Percentiles rank a stretch among this genome's conserved stretches.
phyloP scores from a whole-genome alignment of 2,113 vertebrate genomes.

The Polyodon spathula region DNA sequence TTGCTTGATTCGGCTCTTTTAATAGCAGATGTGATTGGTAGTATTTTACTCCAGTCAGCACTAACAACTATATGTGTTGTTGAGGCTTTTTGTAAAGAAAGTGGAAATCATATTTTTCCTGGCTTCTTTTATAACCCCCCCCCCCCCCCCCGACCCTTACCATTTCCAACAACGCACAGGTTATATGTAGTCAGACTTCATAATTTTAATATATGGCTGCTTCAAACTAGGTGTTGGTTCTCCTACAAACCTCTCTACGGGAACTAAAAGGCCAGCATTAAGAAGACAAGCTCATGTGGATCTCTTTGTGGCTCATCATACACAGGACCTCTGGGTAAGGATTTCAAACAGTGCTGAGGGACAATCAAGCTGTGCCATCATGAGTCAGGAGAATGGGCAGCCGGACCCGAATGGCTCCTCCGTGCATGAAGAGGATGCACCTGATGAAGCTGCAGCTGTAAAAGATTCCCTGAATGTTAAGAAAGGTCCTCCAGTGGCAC shows the following conservation, averaged over 20 bases:
- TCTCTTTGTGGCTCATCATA: conserved; percentile 38
- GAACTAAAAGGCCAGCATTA: conserved; percentile 49
- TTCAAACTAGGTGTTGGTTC: conserved; percentile 26
- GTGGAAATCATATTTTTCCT: too few species aligned
- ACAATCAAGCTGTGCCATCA: conserved; percentile 50
- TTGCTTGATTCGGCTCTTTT: too few species aligned
- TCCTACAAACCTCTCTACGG: conserved; percentile 28
- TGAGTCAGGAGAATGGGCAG: conserved; percentile 53
- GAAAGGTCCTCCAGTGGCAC: conserved; percentile 81
- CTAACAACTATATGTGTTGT: too few species aligned
- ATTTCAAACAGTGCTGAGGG: conserved; percentile 68
- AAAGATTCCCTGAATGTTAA: conserved; percentile 45
- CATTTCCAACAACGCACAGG: too few species aligned
- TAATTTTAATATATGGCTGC: conserved; percentile 7
- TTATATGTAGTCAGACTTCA: too few species aligned
- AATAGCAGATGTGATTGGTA: too few species aligned
- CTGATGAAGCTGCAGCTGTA: conserved; percentile 18
- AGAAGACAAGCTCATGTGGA: conserved; percentile 66
- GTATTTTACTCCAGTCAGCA: too few species aligned
- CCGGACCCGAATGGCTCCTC: conserved; percentile 36
- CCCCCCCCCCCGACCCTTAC: too few species aligned
- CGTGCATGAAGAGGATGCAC: conserved; percentile 15
- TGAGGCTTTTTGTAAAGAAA: too few species aligned
- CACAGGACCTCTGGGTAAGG: conserved; percentile 76
- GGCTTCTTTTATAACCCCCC: too few species aligned